Percentiles rank a stretch among this genome's conserved stretches.
Evolutionary conservation across 2,113 vertebrate genomes (phyloP).

Genomic region (Geothlypis trichas): DNA sequence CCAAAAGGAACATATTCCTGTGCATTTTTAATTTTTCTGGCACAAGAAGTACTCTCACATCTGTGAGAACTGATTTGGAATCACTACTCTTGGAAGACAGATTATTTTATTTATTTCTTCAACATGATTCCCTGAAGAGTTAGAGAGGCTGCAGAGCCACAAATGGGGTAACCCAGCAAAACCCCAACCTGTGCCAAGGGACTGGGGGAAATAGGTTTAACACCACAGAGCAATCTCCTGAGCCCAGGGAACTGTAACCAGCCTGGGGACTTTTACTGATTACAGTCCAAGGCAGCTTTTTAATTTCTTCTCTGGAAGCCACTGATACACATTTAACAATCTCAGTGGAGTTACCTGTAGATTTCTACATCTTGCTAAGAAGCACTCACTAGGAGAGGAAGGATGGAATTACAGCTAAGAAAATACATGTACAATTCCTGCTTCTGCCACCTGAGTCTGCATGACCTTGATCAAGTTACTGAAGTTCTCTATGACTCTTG

Average conservation of each 20-base stretch:
- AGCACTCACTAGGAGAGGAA: not conserved
- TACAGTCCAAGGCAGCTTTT: not conserved
- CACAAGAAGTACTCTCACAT: conserved; percentile 34
- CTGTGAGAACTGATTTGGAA: conserved; percentile 36
- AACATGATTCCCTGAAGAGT: not conserved
- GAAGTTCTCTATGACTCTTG: not conserved
- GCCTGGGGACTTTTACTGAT: not conserved
- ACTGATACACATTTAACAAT: not conserved
- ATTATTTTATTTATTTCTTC: conserved; percentile 18
- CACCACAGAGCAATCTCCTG: not conserved
- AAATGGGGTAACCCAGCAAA: not conserved
- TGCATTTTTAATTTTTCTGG: conserved; percentile 51
- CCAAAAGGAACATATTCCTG: conserved; percentile 40
- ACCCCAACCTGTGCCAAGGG: not conserved
- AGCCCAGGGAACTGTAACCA: not conserved
- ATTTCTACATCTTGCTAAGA: not conserved
- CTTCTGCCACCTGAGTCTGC: not conserved
- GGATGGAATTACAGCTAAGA: not conserved
- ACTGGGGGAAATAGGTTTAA: not conserved
- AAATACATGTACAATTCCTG: not conserved
- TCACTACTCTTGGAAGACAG: not conserved
- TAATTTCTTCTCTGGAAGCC: not conserved
- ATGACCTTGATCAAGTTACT: not conserved
- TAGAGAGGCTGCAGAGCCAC: not conserved
- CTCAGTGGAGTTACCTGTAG: not conserved